Evolutionary conservation across 2,888 invertebrate genomes (phyloP).

Genomic region (Mimachlamys varia): DNA sequence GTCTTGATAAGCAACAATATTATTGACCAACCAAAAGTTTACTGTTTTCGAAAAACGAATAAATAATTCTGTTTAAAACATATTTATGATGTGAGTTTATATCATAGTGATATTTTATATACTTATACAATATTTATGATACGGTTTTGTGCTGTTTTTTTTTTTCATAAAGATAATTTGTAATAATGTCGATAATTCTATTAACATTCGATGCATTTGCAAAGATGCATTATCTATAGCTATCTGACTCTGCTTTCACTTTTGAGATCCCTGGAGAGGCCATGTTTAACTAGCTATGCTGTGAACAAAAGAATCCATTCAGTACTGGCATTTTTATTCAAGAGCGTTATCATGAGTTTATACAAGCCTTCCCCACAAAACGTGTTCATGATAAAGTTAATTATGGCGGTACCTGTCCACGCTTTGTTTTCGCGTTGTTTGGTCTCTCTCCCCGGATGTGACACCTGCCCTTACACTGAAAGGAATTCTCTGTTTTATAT

Average conservation of each 20-base stretch:
- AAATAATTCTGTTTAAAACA: too few species aligned
- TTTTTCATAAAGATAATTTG: too few species aligned
- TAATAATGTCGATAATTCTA: background rate
- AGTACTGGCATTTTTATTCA: background rate
- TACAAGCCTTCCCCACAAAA: background rate
- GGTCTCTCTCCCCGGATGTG: conserved; percentile 24
- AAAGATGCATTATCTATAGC: background rate
- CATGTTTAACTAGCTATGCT: background rate
- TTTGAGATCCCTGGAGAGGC: background rate
- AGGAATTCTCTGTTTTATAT: conserved; percentile 27
- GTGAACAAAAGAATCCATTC: background rate
- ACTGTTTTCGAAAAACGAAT: too few species aligned
- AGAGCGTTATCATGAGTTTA: conserved; percentile 13
- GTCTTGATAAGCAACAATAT: too few species aligned
- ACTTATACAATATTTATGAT: background rate
- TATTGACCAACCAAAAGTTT: too few species aligned
- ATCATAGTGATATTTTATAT: too few species aligned
- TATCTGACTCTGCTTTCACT: background rate
- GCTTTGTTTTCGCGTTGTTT: conserved; percentile 21
- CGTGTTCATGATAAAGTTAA: conserved; percentile 19
- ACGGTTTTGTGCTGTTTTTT: background rate
- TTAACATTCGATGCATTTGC: background rate
- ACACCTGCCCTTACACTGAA: conserved; percentile 32
- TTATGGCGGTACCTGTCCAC: conserved; percentile 15
- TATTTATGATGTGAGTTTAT: too few species aligned